A percentile compares a stretch with the other conserved stretches of the same genome.
Evolutionary conservation across 23 tunicate species (phyloP).

Genomic region (Aplidium turbinatum): DNA sequence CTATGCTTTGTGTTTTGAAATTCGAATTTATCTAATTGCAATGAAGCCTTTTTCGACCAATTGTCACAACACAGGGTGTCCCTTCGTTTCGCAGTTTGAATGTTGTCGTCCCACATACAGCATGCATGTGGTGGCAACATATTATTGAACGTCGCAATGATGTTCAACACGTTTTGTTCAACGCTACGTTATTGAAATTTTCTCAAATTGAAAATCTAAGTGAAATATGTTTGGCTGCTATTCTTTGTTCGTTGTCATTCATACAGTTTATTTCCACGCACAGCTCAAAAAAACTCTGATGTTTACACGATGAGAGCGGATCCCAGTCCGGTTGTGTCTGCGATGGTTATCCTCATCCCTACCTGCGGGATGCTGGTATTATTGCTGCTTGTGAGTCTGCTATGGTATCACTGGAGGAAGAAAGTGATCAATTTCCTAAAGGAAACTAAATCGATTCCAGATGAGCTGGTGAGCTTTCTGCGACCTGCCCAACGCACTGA

Average conservation of each 20-base stretch:
- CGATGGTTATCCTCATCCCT: conserved; percentile 6
- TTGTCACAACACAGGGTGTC: too few species aligned
- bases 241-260: too few species aligned
- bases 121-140: too few species aligned
- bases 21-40: too few species aligned
- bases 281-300: too few species aligned
- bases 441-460: conserved; percentile 32
- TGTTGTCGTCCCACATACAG: too few species aligned
- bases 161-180: background rate
- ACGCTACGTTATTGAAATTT: background rate
- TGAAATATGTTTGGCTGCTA: background rate
- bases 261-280: too few species aligned
- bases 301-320: background rate
- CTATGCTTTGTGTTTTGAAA: too few species aligned
- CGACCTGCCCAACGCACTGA: background rate
- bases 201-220: background rate
- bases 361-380: background rate
- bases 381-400: background rate
- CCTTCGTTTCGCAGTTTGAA: too few species aligned
- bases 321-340: background rate
- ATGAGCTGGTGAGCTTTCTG: conserved; percentile 26
- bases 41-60: too few species aligned
- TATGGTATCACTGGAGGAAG: background rate
- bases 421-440: conserved; percentile 8
- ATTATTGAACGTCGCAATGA: too few species aligned